Base-by-base conservation (phyloP, 1,140 invertebrate genomes). In the Galendromus occidentalis region DNA sequence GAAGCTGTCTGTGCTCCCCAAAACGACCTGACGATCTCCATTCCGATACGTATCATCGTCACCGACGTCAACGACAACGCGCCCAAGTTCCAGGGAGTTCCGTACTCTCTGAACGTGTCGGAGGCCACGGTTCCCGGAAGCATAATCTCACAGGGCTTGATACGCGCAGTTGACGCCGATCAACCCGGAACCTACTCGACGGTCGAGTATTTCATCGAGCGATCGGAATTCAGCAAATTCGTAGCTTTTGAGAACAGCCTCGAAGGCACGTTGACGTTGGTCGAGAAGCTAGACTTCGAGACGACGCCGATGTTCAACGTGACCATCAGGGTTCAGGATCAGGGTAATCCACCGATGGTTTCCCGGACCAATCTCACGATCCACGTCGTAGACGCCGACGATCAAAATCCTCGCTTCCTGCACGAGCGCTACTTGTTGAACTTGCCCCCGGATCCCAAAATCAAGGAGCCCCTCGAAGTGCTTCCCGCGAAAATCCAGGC, bases 31-130 rank as follows among this genome's bases (percentile, higher is more conserved):
- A 86, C 83, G 68, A 88, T 90, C 72, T 82, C 86, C 7, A 88
- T 92, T 72, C 89, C 89, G 9, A 85, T 92, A 25, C 88, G 88
- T 71, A 86, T 93, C 47, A 79, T 88, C 67, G 88, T 92, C n/a
- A 88, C 84, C 25, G 90, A 93, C 77, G 88, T 86, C 20, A 93
- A 93, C 74, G 89, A 93, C 75, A 91, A 91, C 77, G 84, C 86
- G 6, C 88, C 88, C 0, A 78, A 83, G 70, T 91, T 90, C 51
- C 51, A 42, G 25, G 55, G 7, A 17, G 30, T 22, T 18, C 66
- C 77, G 77, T 91, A 88, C 72, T 79, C 82, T 14, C 77, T 89
- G 59, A 86, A 88, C 70, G 83, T 91, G 65, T 88, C 86, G 0
- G 89, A 92, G 80, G 81, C 82, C 73, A 88, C 88, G 1, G 85